Percentiles rank a stretch among this genome's conserved stretches.
Conservation (phyloP, 2,888 invertebrate species). For the Microchrysa polita region DNA sequence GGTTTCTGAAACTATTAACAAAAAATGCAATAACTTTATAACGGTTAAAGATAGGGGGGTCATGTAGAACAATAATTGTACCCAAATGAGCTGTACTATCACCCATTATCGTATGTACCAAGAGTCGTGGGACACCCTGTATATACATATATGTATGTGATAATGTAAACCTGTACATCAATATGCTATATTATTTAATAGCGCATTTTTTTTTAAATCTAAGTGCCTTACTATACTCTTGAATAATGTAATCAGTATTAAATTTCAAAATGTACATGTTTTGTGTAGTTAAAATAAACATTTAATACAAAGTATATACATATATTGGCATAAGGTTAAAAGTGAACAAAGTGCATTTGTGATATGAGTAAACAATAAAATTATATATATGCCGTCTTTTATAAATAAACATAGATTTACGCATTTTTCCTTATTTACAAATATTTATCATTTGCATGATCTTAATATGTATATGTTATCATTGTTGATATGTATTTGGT, state of each 20-base stretch:
- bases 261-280: neutral
- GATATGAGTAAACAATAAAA: constrained; percentile 17
- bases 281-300: neutral
- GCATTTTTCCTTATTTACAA: neutral
- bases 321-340: neutral
- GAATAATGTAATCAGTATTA: neutral
- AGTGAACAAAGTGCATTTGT: neutral
- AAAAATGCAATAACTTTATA: too few species aligned
- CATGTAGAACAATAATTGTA: too few species aligned
- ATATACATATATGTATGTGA: too few species aligned
- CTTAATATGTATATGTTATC: neutral
- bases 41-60: too few species aligned
- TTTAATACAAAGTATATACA: neutral
- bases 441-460: too few species aligned
- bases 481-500: neutral
- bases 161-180: too few species aligned
- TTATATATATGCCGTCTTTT: neutral
- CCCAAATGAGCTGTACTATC: too few species aligned
- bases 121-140: too few species aligned
- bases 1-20: too few species aligned
- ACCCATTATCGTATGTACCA: too few species aligned
- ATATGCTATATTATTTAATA: too few species aligned
- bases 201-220: neutral
- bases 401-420: neutral
- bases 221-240: constrained; percentile 14